Conservation (phyloP, 2,797 vertebrate genomes). For the Iguana delicatissima region DNA sequence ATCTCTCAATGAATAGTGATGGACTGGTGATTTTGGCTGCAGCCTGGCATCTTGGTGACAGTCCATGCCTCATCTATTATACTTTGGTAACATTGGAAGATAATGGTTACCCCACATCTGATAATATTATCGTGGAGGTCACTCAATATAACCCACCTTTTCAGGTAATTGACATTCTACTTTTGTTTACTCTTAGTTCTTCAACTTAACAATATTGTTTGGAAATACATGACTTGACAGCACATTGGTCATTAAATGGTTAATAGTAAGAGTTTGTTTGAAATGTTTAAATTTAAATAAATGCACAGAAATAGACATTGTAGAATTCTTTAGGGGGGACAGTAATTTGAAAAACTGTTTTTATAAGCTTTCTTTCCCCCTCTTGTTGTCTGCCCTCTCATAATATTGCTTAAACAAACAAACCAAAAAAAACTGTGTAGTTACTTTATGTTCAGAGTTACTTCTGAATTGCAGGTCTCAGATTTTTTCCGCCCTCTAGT, state of each 20-base stretch:
- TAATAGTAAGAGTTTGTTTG: not conserved
- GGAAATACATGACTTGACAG: not conserved
- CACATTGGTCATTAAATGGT: not conserved
- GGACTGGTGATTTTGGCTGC: constrained; percentile 92
- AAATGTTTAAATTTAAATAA: constrained; percentile 5
- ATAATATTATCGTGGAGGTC: constrained; percentile 90
- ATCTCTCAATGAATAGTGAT: constrained; percentile 76
- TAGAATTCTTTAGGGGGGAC: not conserved
- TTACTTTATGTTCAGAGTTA: not conserved
- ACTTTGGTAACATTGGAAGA: constrained; percentile 91
- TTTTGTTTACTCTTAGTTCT: not conserved
- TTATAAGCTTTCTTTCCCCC: not conserved
- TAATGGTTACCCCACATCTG: constrained; percentile 81
- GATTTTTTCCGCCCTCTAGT: no score
- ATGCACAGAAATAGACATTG: not conserved
- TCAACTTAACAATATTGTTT: not conserved
- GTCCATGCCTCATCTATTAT: constrained; percentile 91
- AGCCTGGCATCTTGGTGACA: constrained; percentile 91
- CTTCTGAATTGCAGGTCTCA: no score
- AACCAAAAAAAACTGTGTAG: no score
- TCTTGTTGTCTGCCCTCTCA: not conserved
- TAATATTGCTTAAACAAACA: not conserved
- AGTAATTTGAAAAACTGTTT: not conserved
- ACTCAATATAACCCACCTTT: constrained; percentile 91
- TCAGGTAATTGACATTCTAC: constrained; percentile 81